Percentiles rank a stretch among this genome's conserved stretches.
These are phyloP conservation scores for Barnardius zonarius DNA, from an alignment of 2,113 vertebrate species.

Conservation along the genomic window DNA sequence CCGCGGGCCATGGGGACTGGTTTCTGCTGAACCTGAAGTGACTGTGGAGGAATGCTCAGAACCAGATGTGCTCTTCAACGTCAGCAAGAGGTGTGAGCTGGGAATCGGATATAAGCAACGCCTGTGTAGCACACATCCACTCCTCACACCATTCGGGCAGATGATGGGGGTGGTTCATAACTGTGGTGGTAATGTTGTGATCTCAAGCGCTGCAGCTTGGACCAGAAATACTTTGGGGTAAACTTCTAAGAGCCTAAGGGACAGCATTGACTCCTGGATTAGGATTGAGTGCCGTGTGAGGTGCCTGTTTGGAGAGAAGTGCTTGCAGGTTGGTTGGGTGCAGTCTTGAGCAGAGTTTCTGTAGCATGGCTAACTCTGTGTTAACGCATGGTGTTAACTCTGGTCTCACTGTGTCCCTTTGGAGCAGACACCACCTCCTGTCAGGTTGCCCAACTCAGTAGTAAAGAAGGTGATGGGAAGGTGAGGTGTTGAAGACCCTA, in stretches of 20 bases:
- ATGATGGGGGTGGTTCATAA: background rate
- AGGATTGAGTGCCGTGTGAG: background rate
- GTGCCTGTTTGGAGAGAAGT: background rate
- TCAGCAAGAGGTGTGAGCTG: accelerated
- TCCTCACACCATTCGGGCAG: background rate
- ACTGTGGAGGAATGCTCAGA: accelerated
- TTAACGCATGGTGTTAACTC: too few relatives aligned
- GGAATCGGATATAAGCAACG: background rate
- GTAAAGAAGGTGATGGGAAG: background rate
- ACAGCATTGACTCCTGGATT: background rate
- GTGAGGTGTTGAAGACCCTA: background rate
- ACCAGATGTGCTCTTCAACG: background rate
- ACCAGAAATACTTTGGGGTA: background rate
- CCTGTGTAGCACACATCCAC: background rate
- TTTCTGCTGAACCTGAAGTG: background rate
- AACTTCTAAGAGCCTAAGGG: background rate
- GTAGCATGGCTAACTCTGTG: background rate
- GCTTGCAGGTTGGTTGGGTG: accelerated
- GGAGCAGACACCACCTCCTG: background rate
- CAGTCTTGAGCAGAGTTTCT: background rate
- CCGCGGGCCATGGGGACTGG: background rate
- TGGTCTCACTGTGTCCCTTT: background rate
- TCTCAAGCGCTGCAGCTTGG: background rate
- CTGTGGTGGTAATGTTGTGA: background rate
- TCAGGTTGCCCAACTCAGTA: background rate